phyloP scores from a whole-genome alignment of 2,113 vertebrate genomes.

The Recurvirostra avosetta region DNA sequence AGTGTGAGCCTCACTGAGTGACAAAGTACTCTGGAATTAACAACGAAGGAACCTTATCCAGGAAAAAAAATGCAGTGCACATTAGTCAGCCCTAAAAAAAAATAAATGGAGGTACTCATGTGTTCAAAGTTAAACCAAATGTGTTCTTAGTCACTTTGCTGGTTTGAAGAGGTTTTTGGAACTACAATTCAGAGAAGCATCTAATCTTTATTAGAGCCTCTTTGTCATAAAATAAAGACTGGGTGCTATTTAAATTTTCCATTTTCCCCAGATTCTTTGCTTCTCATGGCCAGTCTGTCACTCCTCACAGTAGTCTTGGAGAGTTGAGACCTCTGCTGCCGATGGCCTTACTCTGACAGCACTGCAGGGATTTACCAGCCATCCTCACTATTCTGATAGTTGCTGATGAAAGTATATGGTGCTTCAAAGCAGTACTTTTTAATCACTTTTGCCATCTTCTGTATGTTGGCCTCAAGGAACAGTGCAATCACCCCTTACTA shows the following conservation, averaged over 20 bases:
- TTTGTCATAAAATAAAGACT: neutral
- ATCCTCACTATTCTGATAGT: neutral
- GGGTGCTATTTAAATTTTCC: neutral
- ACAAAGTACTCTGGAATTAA: neutral
- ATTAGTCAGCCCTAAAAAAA: neutral
- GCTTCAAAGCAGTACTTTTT: neutral
- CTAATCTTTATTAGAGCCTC: neutral
- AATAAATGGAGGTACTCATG: neutral
- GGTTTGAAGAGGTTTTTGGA: neutral
- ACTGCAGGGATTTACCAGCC: neutral
- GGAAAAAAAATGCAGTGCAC: neutral
- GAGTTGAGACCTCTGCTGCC: neutral
- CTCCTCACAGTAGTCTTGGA: neutral
- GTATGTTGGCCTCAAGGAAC: neutral
- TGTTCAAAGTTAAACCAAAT: neutral
- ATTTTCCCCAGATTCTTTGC: neutral
- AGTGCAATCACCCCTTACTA: neutral
- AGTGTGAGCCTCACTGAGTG: neutral
- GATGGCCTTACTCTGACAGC: neutral
- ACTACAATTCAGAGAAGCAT: neutral
- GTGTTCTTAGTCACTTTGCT: neutral
- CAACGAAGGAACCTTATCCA: accelerated
- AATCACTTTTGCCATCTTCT: neutral
- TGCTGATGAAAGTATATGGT: neutral
- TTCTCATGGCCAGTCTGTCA: neutral